phyloP scores from a whole-genome alignment of 2,797 vertebrate species.

The Pangasius mekongensis region DNA sequence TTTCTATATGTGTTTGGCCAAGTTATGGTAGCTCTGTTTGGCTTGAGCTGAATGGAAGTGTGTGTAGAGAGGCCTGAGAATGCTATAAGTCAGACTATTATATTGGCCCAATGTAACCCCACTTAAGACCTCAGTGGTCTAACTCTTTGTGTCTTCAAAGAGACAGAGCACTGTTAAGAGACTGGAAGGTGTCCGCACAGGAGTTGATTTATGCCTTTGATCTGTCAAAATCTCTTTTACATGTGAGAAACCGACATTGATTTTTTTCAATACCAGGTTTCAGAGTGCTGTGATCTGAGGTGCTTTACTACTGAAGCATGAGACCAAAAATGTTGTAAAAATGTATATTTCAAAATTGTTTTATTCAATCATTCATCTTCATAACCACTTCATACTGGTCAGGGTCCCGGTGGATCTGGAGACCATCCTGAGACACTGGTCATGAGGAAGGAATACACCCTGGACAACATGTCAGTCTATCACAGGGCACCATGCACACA shows the following conservation, averaged over 20 bases:
- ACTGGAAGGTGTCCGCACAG: constrained; percentile 26
- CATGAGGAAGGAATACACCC: background rate
- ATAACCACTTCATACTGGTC: background rate
- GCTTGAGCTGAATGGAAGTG: background rate
- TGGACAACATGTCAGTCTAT: background rate
- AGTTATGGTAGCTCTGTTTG: background rate
- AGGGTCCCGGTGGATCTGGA: background rate
- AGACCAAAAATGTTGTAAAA: background rate
- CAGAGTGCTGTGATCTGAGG: constrained; percentile 16
- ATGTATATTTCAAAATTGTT: background rate
- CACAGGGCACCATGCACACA: background rate
- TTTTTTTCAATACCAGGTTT: constrained; percentile 35
- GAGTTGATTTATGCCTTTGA: constrained; percentile 34
- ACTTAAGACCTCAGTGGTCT: constrained; percentile 49
- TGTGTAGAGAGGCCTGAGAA: constrained; percentile 49
- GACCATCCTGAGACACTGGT: background rate
- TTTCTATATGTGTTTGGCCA: constrained; percentile 44
- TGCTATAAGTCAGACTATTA: constrained; percentile 63
- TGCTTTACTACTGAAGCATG: background rate
- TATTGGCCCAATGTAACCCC: constrained; percentile 47
- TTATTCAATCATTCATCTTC: background rate
- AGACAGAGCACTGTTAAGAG: constrained; percentile 13
- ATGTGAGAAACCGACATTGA: constrained; percentile 35
- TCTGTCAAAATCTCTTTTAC: constrained; percentile 43
- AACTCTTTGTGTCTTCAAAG: constrained; percentile 37